A percentile compares a stretch with the other conserved stretches of the same genome.
Evolutionary conservation across 2,797 vertebrate species (phyloP).

Genomic region (Karalla daura): DNA sequence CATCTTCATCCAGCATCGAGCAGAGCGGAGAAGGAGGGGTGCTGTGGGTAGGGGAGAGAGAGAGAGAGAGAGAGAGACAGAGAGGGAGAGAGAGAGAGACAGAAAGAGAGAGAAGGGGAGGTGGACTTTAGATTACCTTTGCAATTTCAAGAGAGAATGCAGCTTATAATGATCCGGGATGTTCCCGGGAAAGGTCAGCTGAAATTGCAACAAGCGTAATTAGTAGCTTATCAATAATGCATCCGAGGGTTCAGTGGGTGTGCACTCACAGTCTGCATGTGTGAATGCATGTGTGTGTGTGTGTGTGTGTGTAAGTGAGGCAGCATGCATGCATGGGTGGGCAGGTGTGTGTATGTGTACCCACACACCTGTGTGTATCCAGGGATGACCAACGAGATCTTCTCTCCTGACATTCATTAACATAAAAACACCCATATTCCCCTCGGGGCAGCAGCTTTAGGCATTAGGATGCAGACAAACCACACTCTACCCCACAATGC

Average conservation of each 20-base stretch:
- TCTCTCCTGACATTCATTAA: constrained; percentile 70
- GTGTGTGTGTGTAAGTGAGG: constrained; percentile 3
- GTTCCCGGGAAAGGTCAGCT: constrained; percentile 84
- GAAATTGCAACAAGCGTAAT: constrained; percentile 85
- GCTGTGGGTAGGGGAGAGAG: constrained; percentile 7
- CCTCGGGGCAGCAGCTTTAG: constrained; percentile 55
- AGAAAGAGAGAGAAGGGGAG: constrained; percentile 27
- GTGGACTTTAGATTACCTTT: constrained; percentile 81
- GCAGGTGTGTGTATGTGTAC: constrained; percentile 34
- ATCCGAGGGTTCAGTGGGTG: constrained; percentile 75
- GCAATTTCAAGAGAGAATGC: constrained; percentile 80
- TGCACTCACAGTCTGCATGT: constrained; percentile 46
- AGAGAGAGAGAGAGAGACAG: constrained; percentile 20
- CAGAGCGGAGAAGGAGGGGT: neutral
- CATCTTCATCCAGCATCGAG: constrained; percentile 49
- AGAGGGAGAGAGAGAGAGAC: constrained; percentile 9
- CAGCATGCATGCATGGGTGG: constrained; percentile 8
- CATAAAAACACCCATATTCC: constrained; percentile 68
- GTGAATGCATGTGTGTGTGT: constrained; percentile 22
- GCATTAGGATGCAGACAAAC: constrained; percentile 62
- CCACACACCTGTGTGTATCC: constrained; percentile 46
- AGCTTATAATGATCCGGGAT: constrained; percentile 83
- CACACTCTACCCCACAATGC: constrained; percentile 32
- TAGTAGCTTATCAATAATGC: constrained; percentile 87
- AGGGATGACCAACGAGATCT: constrained; percentile 59